These are phyloP conservation scores for Calosoma granatense DNA, from an alignment of 1,140 invertebrate genomes.

Conservation along the genomic window DNA sequence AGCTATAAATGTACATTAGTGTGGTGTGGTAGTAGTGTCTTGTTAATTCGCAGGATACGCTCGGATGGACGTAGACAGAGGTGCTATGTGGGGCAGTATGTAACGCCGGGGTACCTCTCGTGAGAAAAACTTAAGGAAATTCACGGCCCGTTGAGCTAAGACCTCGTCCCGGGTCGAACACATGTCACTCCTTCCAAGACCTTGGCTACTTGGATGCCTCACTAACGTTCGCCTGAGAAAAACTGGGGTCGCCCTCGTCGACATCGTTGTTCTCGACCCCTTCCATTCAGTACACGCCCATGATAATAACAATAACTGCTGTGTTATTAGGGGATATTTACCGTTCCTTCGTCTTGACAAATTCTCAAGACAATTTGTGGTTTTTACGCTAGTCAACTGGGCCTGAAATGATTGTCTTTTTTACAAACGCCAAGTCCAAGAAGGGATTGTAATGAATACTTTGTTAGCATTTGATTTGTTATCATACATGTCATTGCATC, in stretches of 20 bases:
- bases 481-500: too few species aligned
- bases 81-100: slow-evolving; percentile 13
- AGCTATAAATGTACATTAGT: too few species aligned
- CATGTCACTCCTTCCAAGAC: slow-evolving; percentile 6
- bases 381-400: not conserved
- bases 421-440: too few species aligned
- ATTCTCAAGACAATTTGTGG: slow-evolving; percentile 5
- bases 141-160: slow-evolving; percentile 15
- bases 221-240: not conserved
- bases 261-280: too few species aligned
- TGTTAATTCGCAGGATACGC: not conserved
- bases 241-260: too few species aligned
- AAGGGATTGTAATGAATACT: too few species aligned
- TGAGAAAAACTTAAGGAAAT: slow-evolving; percentile 13
- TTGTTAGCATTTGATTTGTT: too few species aligned
- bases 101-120: slow-evolving; percentile 11
- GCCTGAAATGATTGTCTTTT: too few species aligned
- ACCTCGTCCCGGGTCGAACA: slow-evolving; percentile 7
- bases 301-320: not conserved
- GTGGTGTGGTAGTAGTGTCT: too few species aligned
- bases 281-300: not conserved
- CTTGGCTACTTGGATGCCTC: not conserved
- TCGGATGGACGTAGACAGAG: not conserved
- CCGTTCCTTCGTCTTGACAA: not conserved
- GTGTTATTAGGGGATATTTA: not conserved